A percentile compares a stretch with the other conserved stretches of the same genome.
These are phyloP conservation scores for Griposia aprilina DNA, from an alignment of 2,888 invertebrate species.

Conservation along the genomic window DNA sequence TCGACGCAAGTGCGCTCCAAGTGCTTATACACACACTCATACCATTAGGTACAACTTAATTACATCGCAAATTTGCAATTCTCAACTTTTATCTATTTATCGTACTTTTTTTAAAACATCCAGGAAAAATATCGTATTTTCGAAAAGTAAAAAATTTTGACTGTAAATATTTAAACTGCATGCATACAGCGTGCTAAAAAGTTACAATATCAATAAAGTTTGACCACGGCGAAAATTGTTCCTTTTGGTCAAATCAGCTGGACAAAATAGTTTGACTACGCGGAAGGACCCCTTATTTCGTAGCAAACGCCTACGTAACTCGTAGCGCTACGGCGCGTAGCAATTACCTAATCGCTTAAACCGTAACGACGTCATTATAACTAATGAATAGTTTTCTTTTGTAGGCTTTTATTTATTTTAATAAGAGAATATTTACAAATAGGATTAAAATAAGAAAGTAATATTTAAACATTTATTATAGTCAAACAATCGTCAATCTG, in stretches of 20 bases:
- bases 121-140: not conserved
- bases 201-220: no score
- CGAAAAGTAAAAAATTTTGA: not conserved
- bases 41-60: no score
- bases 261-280: no score
- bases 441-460: not conserved
- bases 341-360: constrained; percentile 31
- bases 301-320: constrained; percentile 28
- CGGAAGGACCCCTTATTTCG: not conserved
- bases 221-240: no score
- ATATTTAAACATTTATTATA: not conserved
- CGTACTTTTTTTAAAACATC: no score
- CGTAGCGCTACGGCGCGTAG: constrained; percentile 57
- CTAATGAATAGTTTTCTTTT: constrained; percentile 22
- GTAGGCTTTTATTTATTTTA: not conserved
- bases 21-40: no score
- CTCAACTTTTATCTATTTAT: no score
- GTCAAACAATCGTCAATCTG: not conserved
- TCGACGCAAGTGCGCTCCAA: no score
- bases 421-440: not conserved
- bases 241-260: no score
- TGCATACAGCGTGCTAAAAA: no score
- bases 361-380: constrained; percentile 18
- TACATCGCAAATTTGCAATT: no score
- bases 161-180: no score